Evolutionary conservation across 2,888 invertebrate genomes (phyloP).

Genomic region (Papilio gigon): DNA sequence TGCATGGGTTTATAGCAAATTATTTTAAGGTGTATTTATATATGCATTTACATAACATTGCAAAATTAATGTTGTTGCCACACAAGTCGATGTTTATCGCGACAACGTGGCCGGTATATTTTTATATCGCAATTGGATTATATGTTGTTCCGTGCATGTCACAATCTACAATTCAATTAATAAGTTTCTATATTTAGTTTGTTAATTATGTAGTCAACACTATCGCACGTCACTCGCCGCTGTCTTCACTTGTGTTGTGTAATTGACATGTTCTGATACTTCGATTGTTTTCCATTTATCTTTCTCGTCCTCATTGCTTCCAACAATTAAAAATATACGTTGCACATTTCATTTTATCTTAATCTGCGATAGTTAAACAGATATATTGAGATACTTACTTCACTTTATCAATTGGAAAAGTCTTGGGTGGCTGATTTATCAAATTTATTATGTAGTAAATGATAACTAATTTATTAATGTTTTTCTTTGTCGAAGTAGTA

Average conservation of each 20-base stretch:
- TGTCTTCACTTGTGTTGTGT: conserved; percentile 1
- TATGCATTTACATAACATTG: background rate
- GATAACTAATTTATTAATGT: too few relatives aligned
- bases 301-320: background rate
- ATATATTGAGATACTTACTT: too few relatives aligned
- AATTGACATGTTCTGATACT: background rate
- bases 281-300: background rate
- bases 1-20: background rate
- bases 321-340: too few relatives aligned
- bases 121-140: conserved; percentile 27
- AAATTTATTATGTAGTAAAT: background rate
- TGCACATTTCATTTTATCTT: too few relatives aligned
- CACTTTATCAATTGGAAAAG: background rate
- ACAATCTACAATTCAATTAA: conserved; percentile 21
- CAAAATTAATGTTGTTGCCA: conserved; percentile 12
- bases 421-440: background rate
- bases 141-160: conserved; percentile 14
- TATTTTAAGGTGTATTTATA: background rate
- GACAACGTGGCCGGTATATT: conserved; percentile 7
- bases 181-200: conserved; percentile 23
- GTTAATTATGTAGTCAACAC: conserved; percentile 24
- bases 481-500: too few relatives aligned
- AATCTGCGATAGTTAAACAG: too few relatives aligned
- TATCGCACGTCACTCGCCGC: background rate
- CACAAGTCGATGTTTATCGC: conserved; percentile 32